Evolutionary conservation across 2,888 invertebrate species (phyloP).

Genomic region (Panorpa germanica): DNA sequence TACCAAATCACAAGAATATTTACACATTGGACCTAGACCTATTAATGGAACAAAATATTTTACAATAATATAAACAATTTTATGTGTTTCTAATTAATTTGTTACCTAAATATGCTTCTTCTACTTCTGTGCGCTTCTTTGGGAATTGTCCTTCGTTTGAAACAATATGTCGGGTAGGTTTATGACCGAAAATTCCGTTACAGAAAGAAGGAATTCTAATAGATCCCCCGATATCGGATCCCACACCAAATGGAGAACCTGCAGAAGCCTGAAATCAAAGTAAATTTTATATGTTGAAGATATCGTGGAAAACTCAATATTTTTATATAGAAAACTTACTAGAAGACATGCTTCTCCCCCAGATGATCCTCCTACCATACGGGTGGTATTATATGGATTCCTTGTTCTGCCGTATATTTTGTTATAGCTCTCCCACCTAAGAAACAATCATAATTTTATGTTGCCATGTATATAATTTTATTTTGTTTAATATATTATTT

Average conservation of each 20-base stretch:
- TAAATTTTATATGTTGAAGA: neutral
- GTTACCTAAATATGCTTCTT: constrained; percentile 33
- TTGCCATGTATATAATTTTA: neutral
- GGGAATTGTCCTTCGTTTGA: constrained; percentile 73
- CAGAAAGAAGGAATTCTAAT: constrained; percentile 90
- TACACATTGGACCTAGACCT: constrained; percentile 70
- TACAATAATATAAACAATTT: neutral
- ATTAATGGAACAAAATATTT: neutral
- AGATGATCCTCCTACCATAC: constrained; percentile 86
- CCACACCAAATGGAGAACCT: constrained; percentile 76
- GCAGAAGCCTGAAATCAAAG: constrained; percentile 40
- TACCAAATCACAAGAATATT: constrained; percentile 66
- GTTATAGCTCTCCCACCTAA: constrained; percentile 70
- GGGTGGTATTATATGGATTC: constrained; percentile 70
- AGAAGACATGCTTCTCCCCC: constrained; percentile 68
- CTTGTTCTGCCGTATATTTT: constrained; percentile 63
- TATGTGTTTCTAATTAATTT: neutral
- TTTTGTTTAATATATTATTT: too few species aligned
- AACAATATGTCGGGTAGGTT: constrained; percentile 55
- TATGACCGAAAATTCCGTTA: constrained; percentile 90
- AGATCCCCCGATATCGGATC: constrained; percentile 91
- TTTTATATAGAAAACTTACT: too few species aligned
- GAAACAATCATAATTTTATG: constrained; percentile 8
- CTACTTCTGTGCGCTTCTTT: constrained; percentile 31
- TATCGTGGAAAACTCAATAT: neutral